Evolutionary conservation across 2,113 vertebrate genomes (phyloP), one percentile per base, ranked within the genome.

Genomic region (Dasypus novemcinctus): DNA sequence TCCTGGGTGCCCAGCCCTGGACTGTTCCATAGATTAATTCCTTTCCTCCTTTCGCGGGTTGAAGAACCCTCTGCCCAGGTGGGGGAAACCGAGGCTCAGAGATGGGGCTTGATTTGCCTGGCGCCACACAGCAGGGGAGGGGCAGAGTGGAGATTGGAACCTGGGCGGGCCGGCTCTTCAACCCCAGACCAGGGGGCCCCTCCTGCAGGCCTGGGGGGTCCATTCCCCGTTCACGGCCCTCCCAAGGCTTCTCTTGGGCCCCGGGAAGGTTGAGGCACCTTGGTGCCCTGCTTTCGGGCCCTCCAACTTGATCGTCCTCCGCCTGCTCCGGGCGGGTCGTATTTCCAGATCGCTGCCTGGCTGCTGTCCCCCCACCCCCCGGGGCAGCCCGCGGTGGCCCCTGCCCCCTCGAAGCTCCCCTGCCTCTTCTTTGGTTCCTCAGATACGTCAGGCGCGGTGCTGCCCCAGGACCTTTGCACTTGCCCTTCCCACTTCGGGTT

Each of bases 281-380:
- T 31, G 1, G 7, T 12, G n/a, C 41, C 36, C 10, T 18, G 29
- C 21, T 59, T 66, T 7, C 0, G n/a, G n/a, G 0, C 29, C 72
- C 63, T n/a, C n/a, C 7, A 1, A 29, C 23, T 54, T 18, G 11
- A 25, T 43, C 33, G 49, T 8, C 63, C n/a, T 29, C 1, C 31
- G 36, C 54, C 75, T 38, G 23, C 31, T 31, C 18, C 20, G 41
- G 72, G 41, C 71, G 41, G 41, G 6, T 33, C 9, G 12, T 1
- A 25, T 20, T 54, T 49, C 46, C 46, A 31, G 23, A 18, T 12
- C n/a, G 52, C 43, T 20, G 63, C 69, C 61, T 10, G 13, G 38
- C 61, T 10, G 18, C 10, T 31, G 36, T n/a, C 38, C 49, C 20
- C 13, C 3, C 18, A 12, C 38, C 49, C 69, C 43, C 63, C 23